A percentile compares a stretch with the other conserved stretches of the same genome.
phyloP scores from a whole-genome alignment of 1,140 invertebrate species.

The Saccostrea glomerata region DNA sequence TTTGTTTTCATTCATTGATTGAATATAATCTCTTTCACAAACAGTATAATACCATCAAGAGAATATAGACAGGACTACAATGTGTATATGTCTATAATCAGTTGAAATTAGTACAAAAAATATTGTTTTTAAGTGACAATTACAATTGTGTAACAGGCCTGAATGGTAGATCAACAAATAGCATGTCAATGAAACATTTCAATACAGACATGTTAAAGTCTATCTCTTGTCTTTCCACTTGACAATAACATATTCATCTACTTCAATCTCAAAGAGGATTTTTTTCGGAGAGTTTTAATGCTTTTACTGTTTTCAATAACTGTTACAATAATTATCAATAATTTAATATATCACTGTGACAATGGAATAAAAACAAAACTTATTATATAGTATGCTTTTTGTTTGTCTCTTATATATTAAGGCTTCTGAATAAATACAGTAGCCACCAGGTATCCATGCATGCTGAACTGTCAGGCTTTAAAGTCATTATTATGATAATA shows the following conservation, averaged over 20 bases:
- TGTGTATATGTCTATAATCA: background rate
- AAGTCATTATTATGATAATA: too few species aligned
- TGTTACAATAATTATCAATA: background rate
- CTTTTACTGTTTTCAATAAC: background rate
- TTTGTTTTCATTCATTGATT: conserved; percentile 10
- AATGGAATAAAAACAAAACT: too few species aligned
- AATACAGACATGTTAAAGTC: conserved; percentile 6
- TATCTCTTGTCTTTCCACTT: background rate
- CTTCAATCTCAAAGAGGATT: background rate
- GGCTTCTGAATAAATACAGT: too few species aligned
- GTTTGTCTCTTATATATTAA: too few species aligned
- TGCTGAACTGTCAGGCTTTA: too few species aligned
- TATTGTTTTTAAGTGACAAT: conserved; percentile 20
- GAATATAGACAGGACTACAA: background rate
- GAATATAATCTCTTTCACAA: background rate
- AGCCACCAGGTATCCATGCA: too few species aligned
- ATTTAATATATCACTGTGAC: background rate
- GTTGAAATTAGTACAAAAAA: background rate
- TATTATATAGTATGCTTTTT: too few species aligned
- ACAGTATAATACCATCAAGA: background rate
- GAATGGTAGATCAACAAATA: conserved; percentile 8
- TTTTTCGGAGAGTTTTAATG: background rate
- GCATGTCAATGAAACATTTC: background rate
- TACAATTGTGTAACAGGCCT: background rate
- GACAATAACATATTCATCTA: background rate